A percentile compares a stretch with the other conserved stretches of the same genome.
Conservation (phyloP, 2,888 invertebrate species). For the Melitaea athalia region DNA sequence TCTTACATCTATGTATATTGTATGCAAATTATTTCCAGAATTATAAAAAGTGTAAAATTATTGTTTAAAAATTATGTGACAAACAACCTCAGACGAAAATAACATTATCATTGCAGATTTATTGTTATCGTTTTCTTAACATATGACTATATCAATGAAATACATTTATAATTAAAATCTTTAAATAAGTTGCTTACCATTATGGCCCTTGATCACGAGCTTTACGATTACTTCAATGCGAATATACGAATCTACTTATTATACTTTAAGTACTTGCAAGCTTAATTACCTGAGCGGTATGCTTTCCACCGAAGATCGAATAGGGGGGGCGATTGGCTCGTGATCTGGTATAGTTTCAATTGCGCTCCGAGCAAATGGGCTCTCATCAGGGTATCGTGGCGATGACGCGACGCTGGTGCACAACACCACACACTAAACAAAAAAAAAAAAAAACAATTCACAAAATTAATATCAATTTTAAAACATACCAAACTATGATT, state of each 20-base stretch:
- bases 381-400: conserved; percentile 57
- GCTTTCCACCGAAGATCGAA: conserved; percentile 90
- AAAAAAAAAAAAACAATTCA: conserved; percentile 27
- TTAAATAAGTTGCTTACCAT: not conserved
- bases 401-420: conserved; percentile 58
- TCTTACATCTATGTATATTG: no score
- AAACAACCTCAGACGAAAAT: no score
- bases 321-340: conserved; percentile 76
- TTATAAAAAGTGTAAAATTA: not conserved
- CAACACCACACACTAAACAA: conserved; percentile 58
- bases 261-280: not conserved
- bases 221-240: not conserved
- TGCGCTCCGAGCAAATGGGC: conserved; percentile 61
- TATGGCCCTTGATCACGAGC: not conserved
- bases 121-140: not conserved
- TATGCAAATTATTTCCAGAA: conserved; percentile 1
- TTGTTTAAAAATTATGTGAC: no score
- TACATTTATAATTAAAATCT: not conserved
- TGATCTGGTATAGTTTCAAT: conserved; percentile 71
- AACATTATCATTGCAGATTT: no score
- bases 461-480: conserved; percentile 2
- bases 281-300: conserved; percentile 78
- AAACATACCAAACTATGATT: not conserved
- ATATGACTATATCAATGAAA: not conserved
- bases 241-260: no score